Base-by-base conservation (phyloP, 2,797 vertebrate genomes). In the Parauchenoglanis ngamensis region DNA sequence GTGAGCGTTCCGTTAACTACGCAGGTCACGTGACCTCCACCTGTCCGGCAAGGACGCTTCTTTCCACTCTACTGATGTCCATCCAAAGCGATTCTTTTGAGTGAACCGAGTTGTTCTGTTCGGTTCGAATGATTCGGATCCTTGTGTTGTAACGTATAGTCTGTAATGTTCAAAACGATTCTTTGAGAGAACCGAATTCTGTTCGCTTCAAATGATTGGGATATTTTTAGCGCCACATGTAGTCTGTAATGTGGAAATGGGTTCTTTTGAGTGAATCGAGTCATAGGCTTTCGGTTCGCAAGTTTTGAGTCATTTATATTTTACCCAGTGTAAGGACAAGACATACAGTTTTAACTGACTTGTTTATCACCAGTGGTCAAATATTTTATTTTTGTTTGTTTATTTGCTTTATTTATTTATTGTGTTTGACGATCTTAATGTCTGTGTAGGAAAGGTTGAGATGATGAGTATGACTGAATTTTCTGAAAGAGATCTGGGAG, bases 1-100 rank as follows among this genome's bases (percentile, higher is more conserved):
- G 8, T 25, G 75, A 77, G 75, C 49, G 13, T 19, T 21, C n/a
- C 28, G 72, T 10, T 15, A 5, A 1, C n/a, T 28, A 28, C 54
- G 15, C 54, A 46, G 23, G 57, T 63, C 78, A 81, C 57, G 57
- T 81, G 78, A 81, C 35, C 21, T 44, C 57, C 78, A 63, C 23
- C 23, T 61, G 21, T 4, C 21, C 0, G 1, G 19, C 25, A 46
- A 46, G n/a, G 19, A 31, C 15, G 49, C 75, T 2, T 19, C 46
- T 1, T 11, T 13, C n/a, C 73, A 10, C n/a, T 46, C 44, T 15
- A 31, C 52, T 13, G 56, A 35, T 44, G 21, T 35, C 1, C 31
- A 23, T 49, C 49, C 49, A 49, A 40, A 44, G 13, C 12, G 57
- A n/a, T 80, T 61, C 35, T 15, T 40, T 40, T 40, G 54, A 23